Conservation (phyloP, 1,140 invertebrate species). For the Musca domestica region DNA sequence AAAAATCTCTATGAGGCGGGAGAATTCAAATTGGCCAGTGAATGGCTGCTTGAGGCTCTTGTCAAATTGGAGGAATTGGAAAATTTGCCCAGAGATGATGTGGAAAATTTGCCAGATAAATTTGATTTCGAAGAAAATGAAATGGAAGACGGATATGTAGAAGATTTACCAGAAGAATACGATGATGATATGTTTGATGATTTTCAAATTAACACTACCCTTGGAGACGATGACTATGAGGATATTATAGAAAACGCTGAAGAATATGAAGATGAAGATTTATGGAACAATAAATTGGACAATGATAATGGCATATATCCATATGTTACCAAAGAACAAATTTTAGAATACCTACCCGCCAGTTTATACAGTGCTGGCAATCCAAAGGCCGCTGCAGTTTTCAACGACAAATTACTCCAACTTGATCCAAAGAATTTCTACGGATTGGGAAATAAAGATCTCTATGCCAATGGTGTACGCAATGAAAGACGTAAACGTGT, state of each 20-base stretch:
- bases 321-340: not conserved
- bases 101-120: no score
- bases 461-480: not conserved
- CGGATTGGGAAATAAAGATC: constrained; percentile 27
- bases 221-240: no score
- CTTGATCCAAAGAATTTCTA: constrained; percentile 26
- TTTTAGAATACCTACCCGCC: not conserved
- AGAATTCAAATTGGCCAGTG: constrained; percentile 84
- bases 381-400: constrained; percentile 33
- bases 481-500: not conserved
- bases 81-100: no score
- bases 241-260: no score
- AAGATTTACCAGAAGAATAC: no score
- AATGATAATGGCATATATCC: not conserved
- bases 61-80: not conserved
- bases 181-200: no score
- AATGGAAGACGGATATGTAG: not conserved
- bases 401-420: constrained; percentile 35
- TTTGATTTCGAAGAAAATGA: no score
- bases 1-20: constrained; percentile 82
- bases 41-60: constrained; percentile 88
- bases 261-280: not conserved
- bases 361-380: not conserved
- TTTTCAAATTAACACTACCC: no score
- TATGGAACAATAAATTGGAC: not conserved